A percentile compares a stretch with the other conserved stretches of the same genome.
phyloP scores from a whole-genome alignment of 2,797 vertebrate genomes.

The Bufotes viridis region DNA sequence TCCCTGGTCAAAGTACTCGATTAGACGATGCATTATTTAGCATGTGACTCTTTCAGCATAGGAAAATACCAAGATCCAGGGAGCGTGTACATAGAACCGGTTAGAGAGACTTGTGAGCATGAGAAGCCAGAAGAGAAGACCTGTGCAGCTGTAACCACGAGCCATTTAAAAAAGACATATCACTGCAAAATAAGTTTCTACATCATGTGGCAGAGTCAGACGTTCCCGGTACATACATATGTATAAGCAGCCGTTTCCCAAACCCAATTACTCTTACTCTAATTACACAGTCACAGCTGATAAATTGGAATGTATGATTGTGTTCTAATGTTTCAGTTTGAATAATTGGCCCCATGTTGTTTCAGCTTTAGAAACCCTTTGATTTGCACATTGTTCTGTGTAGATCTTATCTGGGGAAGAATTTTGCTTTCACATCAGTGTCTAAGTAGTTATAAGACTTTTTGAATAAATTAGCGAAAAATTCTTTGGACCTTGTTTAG shows the following conservation, averaged over 20 bases:
- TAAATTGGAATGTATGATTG: conserved; percentile 52
- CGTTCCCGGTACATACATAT: neutral
- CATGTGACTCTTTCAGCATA: no score
- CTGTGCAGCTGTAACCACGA: neutral
- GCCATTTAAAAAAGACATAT: neutral
- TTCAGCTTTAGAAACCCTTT: conserved; percentile 30
- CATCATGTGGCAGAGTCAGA: neutral
- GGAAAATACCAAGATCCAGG: neutral
- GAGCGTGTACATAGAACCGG: neutral
- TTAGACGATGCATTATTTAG: no score
- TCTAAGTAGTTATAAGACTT: neutral
- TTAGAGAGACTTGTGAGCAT: neutral
- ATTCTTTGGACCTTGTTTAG: no score
- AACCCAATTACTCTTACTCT: conserved; percentile 29
- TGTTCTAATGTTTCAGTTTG: conserved; percentile 20
- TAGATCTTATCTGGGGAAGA: neutral
- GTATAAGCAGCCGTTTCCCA: conserved; percentile 1
- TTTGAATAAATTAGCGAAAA: no score
- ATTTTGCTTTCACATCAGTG: conserved; percentile 16
- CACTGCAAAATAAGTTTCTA: neutral
- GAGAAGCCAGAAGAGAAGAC: neutral
- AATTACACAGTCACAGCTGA: conserved; percentile 58
- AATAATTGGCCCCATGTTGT: conserved; percentile 45
- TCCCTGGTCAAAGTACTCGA: no score
- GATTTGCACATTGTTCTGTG: conserved; percentile 34